These are phyloP conservation scores for Pogonocichla stellata DNA, from an alignment of 2,113 vertebrate genomes.

Conservation along the genomic window DNA sequence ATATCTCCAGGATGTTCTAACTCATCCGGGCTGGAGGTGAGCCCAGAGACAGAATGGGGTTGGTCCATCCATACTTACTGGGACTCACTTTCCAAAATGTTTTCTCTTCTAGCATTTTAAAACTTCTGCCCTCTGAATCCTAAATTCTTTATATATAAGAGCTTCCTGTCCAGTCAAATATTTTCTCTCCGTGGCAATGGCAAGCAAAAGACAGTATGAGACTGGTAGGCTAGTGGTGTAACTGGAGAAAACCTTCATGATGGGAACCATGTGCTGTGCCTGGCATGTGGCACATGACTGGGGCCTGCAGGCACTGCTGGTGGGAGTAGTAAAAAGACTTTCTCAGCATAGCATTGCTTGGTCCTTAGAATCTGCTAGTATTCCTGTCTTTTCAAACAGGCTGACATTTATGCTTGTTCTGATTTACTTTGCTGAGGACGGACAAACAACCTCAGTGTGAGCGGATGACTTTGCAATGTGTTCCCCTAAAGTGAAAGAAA, in stretches of 20 bases:
- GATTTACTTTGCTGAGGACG: not conserved
- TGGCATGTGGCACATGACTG: not conserved
- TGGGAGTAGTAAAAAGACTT: not conserved
- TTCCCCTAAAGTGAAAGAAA: not conserved
- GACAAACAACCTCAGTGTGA: not conserved
- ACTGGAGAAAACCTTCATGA: not conserved
- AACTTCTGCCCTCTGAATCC: not conserved
- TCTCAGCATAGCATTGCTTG: not conserved
- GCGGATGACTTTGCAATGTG: not conserved
- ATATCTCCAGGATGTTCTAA: not conserved
- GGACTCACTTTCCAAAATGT: not conserved
- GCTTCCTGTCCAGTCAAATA: not conserved
- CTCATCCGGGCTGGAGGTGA: not conserved
- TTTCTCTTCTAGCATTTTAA: not conserved
- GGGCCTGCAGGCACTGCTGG: not conserved
- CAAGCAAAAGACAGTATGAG: not conserved
- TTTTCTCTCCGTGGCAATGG: not conserved
- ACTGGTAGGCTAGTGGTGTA: not conserved
- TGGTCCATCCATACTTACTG: not conserved
- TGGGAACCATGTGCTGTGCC: not conserved
- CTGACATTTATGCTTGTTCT: not conserved
- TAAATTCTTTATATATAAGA: not conserved
- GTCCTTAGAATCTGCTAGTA: not conserved
- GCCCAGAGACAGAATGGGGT: rapidly evolving
- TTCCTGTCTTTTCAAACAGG: not conserved